Percentiles rank a stretch among this genome's conserved stretches.
Evolutionary conservation across 2,797 vertebrate genomes (phyloP).

Genomic region (Falco columbarius): DNA sequence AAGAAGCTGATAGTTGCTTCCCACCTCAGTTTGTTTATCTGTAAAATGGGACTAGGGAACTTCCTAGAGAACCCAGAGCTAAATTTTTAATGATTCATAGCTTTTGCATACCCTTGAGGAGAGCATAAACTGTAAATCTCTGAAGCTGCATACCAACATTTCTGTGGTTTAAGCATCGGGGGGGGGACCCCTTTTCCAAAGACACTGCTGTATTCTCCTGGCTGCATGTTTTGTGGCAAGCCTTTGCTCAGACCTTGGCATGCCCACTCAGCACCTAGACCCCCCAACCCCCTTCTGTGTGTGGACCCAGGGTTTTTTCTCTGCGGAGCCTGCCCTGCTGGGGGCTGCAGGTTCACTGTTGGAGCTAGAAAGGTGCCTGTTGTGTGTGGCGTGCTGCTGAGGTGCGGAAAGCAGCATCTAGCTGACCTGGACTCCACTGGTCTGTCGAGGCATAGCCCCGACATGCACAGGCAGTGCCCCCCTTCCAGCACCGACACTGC

Average conservation of each 20-base stretch:
- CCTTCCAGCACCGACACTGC: not conserved
- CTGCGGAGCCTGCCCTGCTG: not conserved
- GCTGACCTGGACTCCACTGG: not conserved
- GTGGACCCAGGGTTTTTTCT: not conserved
- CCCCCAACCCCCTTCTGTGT: not conserved
- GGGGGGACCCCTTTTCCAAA: not conserved
- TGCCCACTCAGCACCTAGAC: not conserved
- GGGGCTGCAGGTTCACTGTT: not conserved
- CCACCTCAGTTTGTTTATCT: not conserved
- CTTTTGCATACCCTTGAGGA: not conserved
- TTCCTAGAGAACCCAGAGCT: not conserved
- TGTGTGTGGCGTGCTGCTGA: accelerated
- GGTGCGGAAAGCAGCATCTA: not conserved
- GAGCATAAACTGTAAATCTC: not conserved
- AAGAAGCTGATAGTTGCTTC: not conserved
- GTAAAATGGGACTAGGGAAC: not conserved
- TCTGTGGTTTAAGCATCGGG: not conserved
- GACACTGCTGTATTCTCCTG: not conserved
- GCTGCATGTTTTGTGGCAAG: not conserved
- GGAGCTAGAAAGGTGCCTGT: not conserved
- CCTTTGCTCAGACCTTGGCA: not conserved
- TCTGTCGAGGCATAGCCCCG: not conserved
- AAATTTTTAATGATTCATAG: not conserved
- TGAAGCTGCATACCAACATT: not conserved
- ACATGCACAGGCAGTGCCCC: not conserved